Evolutionary conservation across 2,113 vertebrate genomes (phyloP).

Genomic region (Gasterosteus nipponicus): DNA sequence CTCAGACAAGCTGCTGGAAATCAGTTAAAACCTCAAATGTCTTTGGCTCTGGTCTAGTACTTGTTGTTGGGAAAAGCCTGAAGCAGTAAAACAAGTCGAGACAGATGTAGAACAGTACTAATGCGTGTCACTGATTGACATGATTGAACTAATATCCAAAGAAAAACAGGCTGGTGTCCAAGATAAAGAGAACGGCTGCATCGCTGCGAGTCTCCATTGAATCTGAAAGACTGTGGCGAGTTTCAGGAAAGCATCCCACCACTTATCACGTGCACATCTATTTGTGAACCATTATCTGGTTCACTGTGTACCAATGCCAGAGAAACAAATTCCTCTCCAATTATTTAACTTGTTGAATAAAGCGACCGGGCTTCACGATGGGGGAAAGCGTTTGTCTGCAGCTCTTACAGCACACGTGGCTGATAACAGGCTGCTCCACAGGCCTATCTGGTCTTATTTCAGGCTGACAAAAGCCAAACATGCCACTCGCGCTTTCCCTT

Average conservation of each 20-base stretch:
- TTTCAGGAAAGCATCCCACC: background rate
- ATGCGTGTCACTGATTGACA: background rate
- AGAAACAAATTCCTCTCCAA: slow-evolving; percentile 38
- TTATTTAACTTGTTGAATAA: slow-evolving; percentile 28
- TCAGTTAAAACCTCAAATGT: slow-evolving; percentile 12
- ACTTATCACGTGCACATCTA: background rate
- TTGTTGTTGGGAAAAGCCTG: background rate
- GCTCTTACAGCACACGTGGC: slow-evolving; percentile 3
- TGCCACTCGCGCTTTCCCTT: slow-evolving; percentile 54
- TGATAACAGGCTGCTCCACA: slow-evolving; percentile 48
- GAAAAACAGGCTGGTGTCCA: background rate
- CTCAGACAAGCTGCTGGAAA: slow-evolving; percentile 1
- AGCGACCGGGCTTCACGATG: background rate
- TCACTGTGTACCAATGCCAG: background rate
- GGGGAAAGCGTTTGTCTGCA: background rate
- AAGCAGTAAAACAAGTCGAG: slow-evolving; percentile 43
- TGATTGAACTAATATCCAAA: slow-evolving; percentile 31
- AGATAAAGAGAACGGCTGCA: background rate
- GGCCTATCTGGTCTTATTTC: slow-evolving; percentile 35
- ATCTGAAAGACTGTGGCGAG: background rate
- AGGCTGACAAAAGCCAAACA: slow-evolving; percentile 60
- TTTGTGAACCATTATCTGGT: background rate
- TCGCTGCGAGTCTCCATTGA: background rate
- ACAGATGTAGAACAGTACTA: slow-evolving; percentile 16
- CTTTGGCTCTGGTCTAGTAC: background rate